Percentiles rank a stretch among this genome's conserved stretches.
These are phyloP conservation scores for Zaprionus capensis DNA, from an alignment of 1,140 invertebrate species.

Conservation along the genomic window DNA sequence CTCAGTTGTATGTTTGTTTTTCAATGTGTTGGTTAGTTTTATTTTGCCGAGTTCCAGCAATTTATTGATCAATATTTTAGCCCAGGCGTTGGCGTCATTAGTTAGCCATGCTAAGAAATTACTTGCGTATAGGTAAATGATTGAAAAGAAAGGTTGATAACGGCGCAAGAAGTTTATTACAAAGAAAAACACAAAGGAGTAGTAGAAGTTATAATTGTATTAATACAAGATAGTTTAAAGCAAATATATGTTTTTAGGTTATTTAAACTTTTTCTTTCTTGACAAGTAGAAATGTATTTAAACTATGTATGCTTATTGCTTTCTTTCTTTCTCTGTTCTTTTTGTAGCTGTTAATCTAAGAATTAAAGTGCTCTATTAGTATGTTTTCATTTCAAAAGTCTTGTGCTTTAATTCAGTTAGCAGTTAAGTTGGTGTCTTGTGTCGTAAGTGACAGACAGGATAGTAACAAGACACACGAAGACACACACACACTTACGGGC, in stretches of 20 bases:
- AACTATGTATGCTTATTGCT: background rate
- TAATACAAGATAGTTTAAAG: no score
- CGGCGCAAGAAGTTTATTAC: background rate
- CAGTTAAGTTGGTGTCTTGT: constrained; percentile 1
- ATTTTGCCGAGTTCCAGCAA: constrained; percentile 50
- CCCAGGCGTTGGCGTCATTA: constrained; percentile 63
- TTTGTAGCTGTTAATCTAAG: background rate
- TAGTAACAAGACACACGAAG: constrained; percentile 1
- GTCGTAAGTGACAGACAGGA: constrained; percentile 7
- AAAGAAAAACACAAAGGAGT: background rate
- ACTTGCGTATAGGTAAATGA: no score
- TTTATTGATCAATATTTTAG: constrained; percentile 79
- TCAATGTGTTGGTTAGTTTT: constrained; percentile 26
- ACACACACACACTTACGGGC: constrained; percentile 29
- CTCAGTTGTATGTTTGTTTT: constrained; percentile 27
- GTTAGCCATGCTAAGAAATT: constrained; percentile 48
- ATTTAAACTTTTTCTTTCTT: no score
- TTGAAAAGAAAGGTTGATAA: background rate
- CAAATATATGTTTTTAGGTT: no score
- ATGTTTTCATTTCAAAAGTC: background rate
- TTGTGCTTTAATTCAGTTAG: constrained; percentile 2
- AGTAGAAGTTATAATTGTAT: background rate
- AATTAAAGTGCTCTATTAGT: background rate
- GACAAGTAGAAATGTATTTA: no score
- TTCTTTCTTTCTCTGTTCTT: background rate